Evolutionary conservation across 1,140 invertebrate genomes (phyloP).

Genomic region (Cephus cinctus): DNA sequence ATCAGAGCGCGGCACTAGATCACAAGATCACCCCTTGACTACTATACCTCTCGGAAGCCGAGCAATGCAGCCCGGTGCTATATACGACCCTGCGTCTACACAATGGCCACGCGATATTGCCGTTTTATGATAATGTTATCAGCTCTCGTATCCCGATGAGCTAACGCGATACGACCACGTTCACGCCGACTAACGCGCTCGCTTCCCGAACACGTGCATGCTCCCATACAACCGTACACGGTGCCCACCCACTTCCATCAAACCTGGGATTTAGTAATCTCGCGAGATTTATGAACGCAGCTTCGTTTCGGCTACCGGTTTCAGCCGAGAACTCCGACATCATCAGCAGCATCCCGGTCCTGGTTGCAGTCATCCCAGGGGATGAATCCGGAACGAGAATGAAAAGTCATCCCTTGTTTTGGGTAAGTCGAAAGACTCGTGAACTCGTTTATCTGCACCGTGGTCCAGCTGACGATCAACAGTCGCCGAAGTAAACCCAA

Average conservation of each 20-base stretch:
- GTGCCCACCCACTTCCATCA: slow-evolving; percentile 46
- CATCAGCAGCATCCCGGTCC: slow-evolving; percentile 28
- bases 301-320: slow-evolving; percentile 27
- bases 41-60: slow-evolving; percentile 23
- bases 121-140: slow-evolving; percentile 59
- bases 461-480: no score
- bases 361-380: slow-evolving; percentile 23
- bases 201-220: slow-evolving; percentile 22
- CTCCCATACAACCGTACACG: slow-evolving; percentile 14
- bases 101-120: slow-evolving; percentile 51
- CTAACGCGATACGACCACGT: slow-evolving; percentile 41
- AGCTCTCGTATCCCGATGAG: slow-evolving; percentile 47
- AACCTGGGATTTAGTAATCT: slow-evolving; percentile 58
- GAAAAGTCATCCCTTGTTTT: no score
- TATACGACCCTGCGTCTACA: slow-evolving; percentile 16
- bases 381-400: no score
- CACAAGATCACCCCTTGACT: slow-evolving; percentile 9
- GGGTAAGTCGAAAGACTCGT: no score
- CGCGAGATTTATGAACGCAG: slow-evolving; percentile 55
- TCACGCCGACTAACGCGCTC: slow-evolving; percentile 14
- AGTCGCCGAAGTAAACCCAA: slow-evolving; percentile 44
- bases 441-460: no score
- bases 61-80: slow-evolving; percentile 14
- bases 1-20: slow-evolving; percentile 10
- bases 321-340: slow-evolving; percentile 14